Evolutionary conservation across 1,140 invertebrate genomes (phyloP).

Genomic region (Physella acuta): DNA sequence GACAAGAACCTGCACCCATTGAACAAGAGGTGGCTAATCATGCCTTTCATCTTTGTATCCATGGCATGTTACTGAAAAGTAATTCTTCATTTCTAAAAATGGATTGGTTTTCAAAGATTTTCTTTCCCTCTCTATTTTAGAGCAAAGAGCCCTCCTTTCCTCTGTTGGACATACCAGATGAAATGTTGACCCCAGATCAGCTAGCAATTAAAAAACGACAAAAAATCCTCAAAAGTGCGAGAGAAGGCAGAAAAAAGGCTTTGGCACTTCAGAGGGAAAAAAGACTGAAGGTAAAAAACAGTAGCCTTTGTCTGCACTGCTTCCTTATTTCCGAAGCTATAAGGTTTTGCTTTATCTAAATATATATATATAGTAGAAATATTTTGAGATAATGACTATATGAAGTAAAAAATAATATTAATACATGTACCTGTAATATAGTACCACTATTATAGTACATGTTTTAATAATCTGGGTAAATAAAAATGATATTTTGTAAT

Average conservation of each 20-base stretch:
- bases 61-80: background rate
- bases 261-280: slow-evolving; percentile 47
- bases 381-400: too few species aligned
- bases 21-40: slow-evolving; percentile 65
- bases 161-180: slow-evolving; percentile 52
- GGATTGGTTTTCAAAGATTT: too few species aligned
- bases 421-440: too few species aligned
- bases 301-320: too few species aligned
- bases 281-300: slow-evolving; percentile 45
- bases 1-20: slow-evolving; percentile 68
- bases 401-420: too few species aligned
- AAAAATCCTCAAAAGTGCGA: slow-evolving; percentile 50
- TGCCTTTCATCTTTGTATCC: background rate
- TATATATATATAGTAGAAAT: background rate
- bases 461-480: background rate
- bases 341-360: background rate
- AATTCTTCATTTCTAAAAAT: background rate
- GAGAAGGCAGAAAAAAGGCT: slow-evolving; percentile 44
- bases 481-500: background rate
- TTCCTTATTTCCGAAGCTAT: background rate
- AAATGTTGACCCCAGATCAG: slow-evolving; percentile 48
- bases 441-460: background rate
- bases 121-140: slow-evolving; percentile 23
- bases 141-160: slow-evolving; percentile 46
- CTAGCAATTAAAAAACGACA: slow-evolving; percentile 50